Evolutionary conservation across 2,113 vertebrate species (phyloP).

Genomic region (Edolisoma coerulescens): DNA sequence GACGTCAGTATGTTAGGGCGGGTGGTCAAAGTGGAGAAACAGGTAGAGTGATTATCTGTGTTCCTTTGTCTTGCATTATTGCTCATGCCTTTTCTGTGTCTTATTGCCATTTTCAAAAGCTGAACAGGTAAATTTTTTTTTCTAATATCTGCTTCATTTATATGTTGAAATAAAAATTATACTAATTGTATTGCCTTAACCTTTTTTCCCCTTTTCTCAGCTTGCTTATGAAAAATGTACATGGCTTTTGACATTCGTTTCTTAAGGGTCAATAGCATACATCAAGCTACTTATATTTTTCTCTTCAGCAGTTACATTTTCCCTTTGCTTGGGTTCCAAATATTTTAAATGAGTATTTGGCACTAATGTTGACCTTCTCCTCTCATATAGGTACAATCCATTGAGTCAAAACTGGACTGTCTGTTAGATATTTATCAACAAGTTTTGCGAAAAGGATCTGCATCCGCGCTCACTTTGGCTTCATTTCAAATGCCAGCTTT

Average conservation of each 20-base stretch:
- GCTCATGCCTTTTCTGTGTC: background rate
- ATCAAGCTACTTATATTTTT: background rate
- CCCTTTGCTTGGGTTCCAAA: background rate
- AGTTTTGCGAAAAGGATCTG: slow-evolving; percentile 88
- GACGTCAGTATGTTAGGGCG: slow-evolving; percentile 96
- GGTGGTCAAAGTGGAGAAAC: slow-evolving; percentile 96
- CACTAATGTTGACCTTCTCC: background rate
- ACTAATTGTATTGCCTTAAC: background rate
- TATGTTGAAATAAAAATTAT: background rate
- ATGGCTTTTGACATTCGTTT: background rate
- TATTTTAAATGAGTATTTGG: background rate
- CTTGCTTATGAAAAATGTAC: background rate
- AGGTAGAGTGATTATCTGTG: slow-evolving; percentile 74
- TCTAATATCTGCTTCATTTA: background rate
- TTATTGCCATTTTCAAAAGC: background rate
- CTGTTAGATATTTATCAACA: slow-evolving; percentile 94
- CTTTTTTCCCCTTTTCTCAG: background rate
- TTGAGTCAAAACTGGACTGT: slow-evolving; percentile 94
- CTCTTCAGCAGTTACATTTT: background rate
- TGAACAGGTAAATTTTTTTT: background rate
- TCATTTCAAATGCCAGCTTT: slow-evolving; percentile 87
- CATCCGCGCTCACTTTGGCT: slow-evolving; percentile 85
- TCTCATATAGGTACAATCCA: slow-evolving; percentile 87
- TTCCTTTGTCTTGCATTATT: background rate
- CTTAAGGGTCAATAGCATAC: background rate